A percentile compares a stretch with the other conserved stretches of the same genome.
phyloP scores from a whole-genome alignment of 64 coral and sea anemone genomes.

The Hydrozoanthus tunicans region DNA sequence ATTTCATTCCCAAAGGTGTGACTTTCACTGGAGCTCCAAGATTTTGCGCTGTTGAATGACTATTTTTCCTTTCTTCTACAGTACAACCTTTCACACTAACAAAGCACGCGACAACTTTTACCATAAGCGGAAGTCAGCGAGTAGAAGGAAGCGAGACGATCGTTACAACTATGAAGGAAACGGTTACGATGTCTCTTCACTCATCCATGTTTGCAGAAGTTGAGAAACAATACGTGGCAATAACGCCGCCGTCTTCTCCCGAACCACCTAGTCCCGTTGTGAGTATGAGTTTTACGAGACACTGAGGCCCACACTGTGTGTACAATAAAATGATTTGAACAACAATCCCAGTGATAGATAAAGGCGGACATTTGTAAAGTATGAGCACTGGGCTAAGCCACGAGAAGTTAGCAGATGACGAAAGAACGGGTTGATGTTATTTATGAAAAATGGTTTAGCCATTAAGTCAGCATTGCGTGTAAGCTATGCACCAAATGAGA shows the following conservation, averaged over 20 bases:
- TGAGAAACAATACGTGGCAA: slow-evolving; percentile 92
- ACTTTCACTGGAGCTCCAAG: not conserved
- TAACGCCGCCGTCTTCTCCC: slow-evolving; percentile 85
- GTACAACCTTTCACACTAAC: not conserved
- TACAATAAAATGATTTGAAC: not conserved
- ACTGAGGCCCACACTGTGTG: not conserved
- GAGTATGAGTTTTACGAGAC: slow-evolving; percentile 58
- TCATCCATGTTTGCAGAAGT: slow-evolving; percentile 84
- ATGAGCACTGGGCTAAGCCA: slow-evolving; percentile 18
- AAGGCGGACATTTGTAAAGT: not conserved
- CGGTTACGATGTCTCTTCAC: slow-evolving; percentile 68
- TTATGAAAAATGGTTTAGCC: not conserved
- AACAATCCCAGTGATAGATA: not conserved
- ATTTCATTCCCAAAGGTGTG: too few relatives aligned
- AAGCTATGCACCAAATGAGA: too few relatives aligned
- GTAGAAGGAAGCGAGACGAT: slow-evolving; percentile 34
- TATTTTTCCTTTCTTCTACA: not conserved
- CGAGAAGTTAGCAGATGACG: not conserved
- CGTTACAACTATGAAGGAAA: slow-evolving; percentile 78
- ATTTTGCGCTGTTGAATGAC: not conserved
- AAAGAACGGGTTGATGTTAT: not conserved
- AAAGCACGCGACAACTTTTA: slow-evolving; percentile 22
- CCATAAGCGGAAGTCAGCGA: slow-evolving; percentile 31
- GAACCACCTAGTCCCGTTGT: slow-evolving; percentile 73
- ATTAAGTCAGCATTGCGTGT: not conserved